Evolutionary conservation across 2,797 vertebrate species (phyloP).

Genomic region (Sternarchorhynchus goeldii): DNA sequence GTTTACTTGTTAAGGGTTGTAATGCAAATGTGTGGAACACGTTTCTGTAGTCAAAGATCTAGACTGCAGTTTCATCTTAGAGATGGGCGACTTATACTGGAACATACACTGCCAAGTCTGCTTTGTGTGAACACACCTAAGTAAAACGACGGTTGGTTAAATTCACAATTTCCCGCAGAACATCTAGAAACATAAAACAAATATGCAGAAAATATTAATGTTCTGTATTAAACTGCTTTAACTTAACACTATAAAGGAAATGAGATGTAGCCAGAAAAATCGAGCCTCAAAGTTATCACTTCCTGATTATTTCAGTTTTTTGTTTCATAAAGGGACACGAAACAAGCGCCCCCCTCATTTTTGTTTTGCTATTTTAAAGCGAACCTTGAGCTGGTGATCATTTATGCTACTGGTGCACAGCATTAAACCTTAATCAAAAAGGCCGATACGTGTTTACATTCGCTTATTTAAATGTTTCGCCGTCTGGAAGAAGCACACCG

Average conservation of each 20-base stretch:
- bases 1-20: background rate
- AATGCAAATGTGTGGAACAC: too few species aligned
- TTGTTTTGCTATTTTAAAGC: background rate
- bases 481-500: background rate
- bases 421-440: too few species aligned
- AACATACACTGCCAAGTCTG: background rate
- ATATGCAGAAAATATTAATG: background rate
- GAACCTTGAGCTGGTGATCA: too few species aligned
- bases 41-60: background rate
- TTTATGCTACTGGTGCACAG: too few species aligned
- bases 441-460: too few species aligned
- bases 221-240: background rate
- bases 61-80: background rate
- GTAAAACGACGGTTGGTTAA: background rate
- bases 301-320: background rate
- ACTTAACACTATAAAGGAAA: background rate
- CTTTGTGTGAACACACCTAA: background rate
- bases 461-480: too few species aligned
- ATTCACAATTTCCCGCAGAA: background rate
- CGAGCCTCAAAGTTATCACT: background rate
- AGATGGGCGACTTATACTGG: background rate
- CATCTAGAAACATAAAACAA: background rate
- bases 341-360: background rate
- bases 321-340: background rate
- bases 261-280: background rate